Evolutionary conservation across 2,888 invertebrate genomes (phyloP).

Genomic region (Drosophila parthenogenetica): DNA sequence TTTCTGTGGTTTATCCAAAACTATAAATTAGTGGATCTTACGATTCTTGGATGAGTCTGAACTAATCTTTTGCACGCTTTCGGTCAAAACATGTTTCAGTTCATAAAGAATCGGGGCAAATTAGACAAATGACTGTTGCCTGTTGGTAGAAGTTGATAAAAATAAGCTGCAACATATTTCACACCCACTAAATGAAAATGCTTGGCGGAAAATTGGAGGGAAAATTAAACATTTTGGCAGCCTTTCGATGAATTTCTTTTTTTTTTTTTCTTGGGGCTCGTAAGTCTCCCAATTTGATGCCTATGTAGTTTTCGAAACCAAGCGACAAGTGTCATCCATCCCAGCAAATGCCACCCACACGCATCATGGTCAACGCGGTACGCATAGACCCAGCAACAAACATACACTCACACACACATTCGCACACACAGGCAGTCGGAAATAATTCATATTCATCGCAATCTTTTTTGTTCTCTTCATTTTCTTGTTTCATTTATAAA

Average conservation of each 20-base stretch:
- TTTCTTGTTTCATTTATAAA: constrained; percentile 50
- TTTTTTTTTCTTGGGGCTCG: constrained; percentile 35
- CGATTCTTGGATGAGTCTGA: too few species aligned
- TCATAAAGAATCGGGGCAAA: constrained; percentile 53
- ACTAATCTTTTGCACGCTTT: not conserved
- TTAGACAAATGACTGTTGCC: constrained; percentile 73
- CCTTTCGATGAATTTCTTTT: constrained; percentile 27
- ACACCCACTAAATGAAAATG: constrained; percentile 62
- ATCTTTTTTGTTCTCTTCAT: not conserved
- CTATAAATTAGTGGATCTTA: constrained; percentile 37
- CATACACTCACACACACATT: constrained; percentile 33
- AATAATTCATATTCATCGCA: constrained; percentile 63
- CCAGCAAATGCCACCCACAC: constrained; percentile 68
- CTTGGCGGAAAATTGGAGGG: not conserved
- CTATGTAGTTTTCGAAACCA: constrained; percentile 47
- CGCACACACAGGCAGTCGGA: constrained; percentile 35
- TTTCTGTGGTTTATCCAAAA: constrained; percentile 10
- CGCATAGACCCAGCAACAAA: constrained; percentile 29
- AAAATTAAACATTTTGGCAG: constrained; percentile 50
- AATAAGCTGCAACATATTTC: constrained; percentile 72
- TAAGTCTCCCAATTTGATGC: constrained; percentile 66
- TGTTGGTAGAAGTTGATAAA: constrained; percentile 74
- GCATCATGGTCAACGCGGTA: constrained; percentile 12
- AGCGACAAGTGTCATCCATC: constrained; percentile 64
- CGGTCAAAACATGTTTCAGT: constrained; percentile 34